These are phyloP conservation scores for Clupea harengus DNA, from an alignment of 2,113 vertebrate genomes.

Conservation along the genomic window DNA sequence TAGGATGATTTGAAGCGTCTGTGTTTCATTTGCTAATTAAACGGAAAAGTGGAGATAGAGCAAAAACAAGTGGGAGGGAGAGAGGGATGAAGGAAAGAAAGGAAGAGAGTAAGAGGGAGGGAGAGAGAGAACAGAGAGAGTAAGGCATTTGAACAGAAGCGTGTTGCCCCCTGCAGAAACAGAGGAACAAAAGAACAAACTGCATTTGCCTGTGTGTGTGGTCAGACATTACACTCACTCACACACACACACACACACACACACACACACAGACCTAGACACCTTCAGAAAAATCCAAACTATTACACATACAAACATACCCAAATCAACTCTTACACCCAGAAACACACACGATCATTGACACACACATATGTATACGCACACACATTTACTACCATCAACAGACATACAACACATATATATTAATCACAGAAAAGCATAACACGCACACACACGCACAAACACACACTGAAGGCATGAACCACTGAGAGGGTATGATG, in stretches of 20 bases:
- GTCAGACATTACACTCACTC: not conserved
- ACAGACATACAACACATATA: not conserved
- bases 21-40: slow-evolving; percentile 6
- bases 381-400: not conserved
- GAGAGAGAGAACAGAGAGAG: not conserved
- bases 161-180: not conserved
- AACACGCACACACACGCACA: not conserved
- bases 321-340: no score
- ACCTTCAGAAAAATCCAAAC: no score
- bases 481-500: not conserved
- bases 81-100: not conserved
- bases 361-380: not conserved
- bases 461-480: not conserved
- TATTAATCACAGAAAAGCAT: not conserved
- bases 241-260: not conserved
- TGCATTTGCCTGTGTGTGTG: not conserved
- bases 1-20: slow-evolving; percentile 6
- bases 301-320: no score
- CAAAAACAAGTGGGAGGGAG: not conserved
- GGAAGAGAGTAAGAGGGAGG: not conserved
- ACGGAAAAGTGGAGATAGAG: not conserved
- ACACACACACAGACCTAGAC: no score
- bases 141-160: not conserved
- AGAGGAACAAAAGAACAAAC: not conserved
- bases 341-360: no score